phyloP scores from a whole-genome alignment of 2,113 vertebrate genomes.

The Bagarius yarrelli region DNA sequence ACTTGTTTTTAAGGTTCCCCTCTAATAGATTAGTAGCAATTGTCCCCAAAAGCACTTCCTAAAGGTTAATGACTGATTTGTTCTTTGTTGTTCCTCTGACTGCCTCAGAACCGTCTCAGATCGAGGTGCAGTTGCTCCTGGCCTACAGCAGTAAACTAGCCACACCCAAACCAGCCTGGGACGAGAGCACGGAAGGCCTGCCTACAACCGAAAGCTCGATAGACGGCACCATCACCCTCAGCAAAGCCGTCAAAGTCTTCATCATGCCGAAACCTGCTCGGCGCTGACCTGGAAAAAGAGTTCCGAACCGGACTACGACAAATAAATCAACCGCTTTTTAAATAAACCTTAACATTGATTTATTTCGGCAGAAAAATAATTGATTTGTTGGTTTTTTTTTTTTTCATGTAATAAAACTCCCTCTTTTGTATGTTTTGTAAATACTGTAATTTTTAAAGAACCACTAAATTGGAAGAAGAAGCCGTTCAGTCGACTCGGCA shows the following conservation, averaged over 20 bases:
- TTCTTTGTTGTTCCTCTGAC: background rate
- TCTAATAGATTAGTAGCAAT: background rate
- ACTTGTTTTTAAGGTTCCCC: background rate
- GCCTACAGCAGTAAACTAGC: conserved; percentile 79
- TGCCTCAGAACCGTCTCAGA: conserved; percentile 86
- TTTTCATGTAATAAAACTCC: conserved; percentile 3
- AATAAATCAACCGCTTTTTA: conserved; percentile 12
- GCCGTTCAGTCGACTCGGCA: background rate
- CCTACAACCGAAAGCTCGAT: conserved; percentile 73
- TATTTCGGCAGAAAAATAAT: conserved; percentile 16
- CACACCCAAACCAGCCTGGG: conserved; percentile 73
- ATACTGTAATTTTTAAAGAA: background rate
- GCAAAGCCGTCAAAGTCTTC: conserved; percentile 91
- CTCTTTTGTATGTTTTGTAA: background rate
- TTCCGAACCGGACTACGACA: background rate
- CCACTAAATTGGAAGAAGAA: conserved; percentile 12
- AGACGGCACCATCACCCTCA: conserved; percentile 91
- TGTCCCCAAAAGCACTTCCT: background rate
- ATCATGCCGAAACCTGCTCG: conserved; percentile 95
- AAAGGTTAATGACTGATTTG: no score
- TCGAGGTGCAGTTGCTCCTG: conserved; percentile 88
- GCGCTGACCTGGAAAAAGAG: conserved; percentile 65
- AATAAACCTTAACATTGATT: background rate
- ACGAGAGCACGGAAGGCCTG: conserved; percentile 73
- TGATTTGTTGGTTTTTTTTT: background rate